These are phyloP conservation scores for Patagioenas fasciata DNA, from an alignment of 2,113 vertebrate species.

Conservation along the genomic window DNA sequence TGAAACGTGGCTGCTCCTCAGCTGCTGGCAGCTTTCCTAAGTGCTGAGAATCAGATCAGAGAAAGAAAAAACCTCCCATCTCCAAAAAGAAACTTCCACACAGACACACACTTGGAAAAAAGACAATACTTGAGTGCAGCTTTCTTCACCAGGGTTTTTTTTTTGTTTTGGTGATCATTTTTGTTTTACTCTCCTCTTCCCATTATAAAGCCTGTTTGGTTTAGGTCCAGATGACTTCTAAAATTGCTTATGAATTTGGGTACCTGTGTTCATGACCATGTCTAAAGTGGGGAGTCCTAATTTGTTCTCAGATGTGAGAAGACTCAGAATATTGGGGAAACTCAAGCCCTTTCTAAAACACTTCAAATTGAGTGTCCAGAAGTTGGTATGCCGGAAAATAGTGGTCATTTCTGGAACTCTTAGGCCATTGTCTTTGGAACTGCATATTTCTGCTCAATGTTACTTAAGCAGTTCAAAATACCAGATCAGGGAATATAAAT, in stretches of 20 bases:
- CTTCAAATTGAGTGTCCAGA: not conserved
- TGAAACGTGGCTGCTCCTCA: not conserved
- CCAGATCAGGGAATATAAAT: not conserved
- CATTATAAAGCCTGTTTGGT: not conserved
- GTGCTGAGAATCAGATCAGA: slow-evolving; percentile 4
- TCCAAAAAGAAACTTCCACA: not conserved
- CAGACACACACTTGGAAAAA: not conserved
- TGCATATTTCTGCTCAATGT: not conserved
- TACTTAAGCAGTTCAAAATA: not conserved
- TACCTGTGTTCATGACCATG: not conserved
- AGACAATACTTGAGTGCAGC: not conserved
- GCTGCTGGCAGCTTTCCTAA: slow-evolving; percentile 57
- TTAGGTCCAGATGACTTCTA: not conserved
- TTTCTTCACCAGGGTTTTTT: not conserved
- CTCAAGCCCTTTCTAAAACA: not conserved
- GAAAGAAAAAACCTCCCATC: not conserved
- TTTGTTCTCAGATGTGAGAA: not conserved
- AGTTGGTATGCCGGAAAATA: not conserved
- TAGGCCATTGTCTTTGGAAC: not conserved
- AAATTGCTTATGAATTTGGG: not conserved
- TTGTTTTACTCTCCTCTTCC: not conserved
- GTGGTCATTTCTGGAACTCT: not conserved
- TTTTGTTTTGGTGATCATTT: not conserved
- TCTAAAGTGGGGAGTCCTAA: not conserved
- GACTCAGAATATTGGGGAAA: not conserved